Evolutionary conservation across 2,888 invertebrate species (phyloP).

Genomic region (Eupeodes latifasciatus): DNA sequence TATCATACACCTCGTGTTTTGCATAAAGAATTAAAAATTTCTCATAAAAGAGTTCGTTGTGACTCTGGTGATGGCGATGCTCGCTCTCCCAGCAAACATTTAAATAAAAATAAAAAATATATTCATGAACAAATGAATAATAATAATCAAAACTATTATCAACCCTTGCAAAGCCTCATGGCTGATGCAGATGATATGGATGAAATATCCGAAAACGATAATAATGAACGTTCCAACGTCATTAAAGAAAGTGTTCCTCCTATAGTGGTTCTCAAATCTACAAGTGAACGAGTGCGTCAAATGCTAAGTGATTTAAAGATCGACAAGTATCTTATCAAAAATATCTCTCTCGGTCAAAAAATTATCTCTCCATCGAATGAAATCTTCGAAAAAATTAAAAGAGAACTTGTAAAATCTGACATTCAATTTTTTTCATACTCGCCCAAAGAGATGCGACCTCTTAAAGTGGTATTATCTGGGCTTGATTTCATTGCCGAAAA

Average conservation of each 20-base stretch:
- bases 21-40: no score
- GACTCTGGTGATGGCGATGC: no score
- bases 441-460: no score
- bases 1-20: no score
- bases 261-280: neutral
- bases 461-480: neutral
- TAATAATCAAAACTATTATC: slow-evolving; percentile 1
- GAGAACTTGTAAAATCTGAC: slow-evolving; percentile 1
- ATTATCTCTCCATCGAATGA: neutral
- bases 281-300: neutral
- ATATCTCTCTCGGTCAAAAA: slow-evolving; percentile 20
- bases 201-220: no score
- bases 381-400: slow-evolving; percentile 29
- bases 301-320: neutral
- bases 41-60: no score
- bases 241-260: neutral
- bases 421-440: slow-evolving; percentile 69
- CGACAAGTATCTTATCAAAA: slow-evolving; percentile 23
- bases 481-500: slow-evolving; percentile 6
- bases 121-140: neutral
- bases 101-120: neutral
- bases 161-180: neutral
- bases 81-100: neutral
- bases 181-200: no score
- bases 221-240: no score